These are phyloP conservation scores for Papilio elwesi DNA, from an alignment of 2,888 invertebrate species.

Conservation along the genomic window DNA sequence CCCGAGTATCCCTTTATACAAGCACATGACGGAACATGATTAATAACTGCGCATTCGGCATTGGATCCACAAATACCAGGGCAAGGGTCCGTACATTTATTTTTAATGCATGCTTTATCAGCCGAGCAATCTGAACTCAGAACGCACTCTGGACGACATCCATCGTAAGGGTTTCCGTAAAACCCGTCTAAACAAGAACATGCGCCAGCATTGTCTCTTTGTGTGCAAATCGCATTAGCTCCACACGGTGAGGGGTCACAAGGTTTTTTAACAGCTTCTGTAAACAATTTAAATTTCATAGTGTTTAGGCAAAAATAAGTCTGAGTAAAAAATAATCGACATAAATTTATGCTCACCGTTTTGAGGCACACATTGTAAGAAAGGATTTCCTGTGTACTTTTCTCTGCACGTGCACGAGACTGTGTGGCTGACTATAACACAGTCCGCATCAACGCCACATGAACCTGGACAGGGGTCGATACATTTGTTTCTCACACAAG, in stretches of 20 bases:
- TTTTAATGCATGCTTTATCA: slow-evolving; percentile 91
- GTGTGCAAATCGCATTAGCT: slow-evolving; percentile 90
- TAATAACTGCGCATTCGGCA: slow-evolving; percentile 92
- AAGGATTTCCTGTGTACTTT: slow-evolving; percentile 92
- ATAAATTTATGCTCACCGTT: slow-evolving; percentile 65
- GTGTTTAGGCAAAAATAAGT: neutral
- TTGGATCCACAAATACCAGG: slow-evolving; percentile 93
- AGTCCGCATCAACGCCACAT: slow-evolving; percentile 92
- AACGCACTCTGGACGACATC: slow-evolving; percentile 94
- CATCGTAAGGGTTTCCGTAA: slow-evolving; percentile 93
- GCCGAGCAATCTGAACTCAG: slow-evolving; percentile 93
- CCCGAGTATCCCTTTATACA: slow-evolving; percentile 89
- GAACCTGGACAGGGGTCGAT: slow-evolving; percentile 92
- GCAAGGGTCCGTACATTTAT: slow-evolving; percentile 94
- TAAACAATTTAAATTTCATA: slow-evolving; percentile 48
- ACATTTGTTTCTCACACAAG: slow-evolving; percentile 92
- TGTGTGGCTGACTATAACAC: slow-evolving; percentile 90
- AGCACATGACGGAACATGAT: slow-evolving; percentile 94
- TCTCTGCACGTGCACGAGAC: slow-evolving; percentile 91
- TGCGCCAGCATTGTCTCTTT: slow-evolving; percentile 90
- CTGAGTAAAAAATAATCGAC: slow-evolving; percentile 21
- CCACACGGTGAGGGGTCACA: slow-evolving; percentile 96
- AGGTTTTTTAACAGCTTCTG: slow-evolving; percentile 86
- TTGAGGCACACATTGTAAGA: slow-evolving; percentile 88
- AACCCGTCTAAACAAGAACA: slow-evolving; percentile 92